Evolutionary conservation across 1,140 invertebrate genomes (phyloP).

Genomic region (Brachionus koreanus): DNA sequence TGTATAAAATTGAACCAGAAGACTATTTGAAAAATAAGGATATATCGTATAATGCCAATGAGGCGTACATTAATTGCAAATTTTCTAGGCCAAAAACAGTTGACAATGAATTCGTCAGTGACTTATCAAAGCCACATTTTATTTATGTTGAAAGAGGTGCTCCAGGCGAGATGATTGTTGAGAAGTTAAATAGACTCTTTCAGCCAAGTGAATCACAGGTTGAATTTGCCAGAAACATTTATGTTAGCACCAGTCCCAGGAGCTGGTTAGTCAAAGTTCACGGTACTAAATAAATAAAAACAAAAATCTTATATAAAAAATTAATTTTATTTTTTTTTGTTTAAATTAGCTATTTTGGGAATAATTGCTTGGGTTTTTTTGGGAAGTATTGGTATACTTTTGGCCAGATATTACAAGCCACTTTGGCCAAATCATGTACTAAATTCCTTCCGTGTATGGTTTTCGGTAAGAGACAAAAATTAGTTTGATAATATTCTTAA

Average conservation of each 20-base stretch:
- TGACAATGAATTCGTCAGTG: neutral
- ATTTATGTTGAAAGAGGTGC: conserved; percentile 43
- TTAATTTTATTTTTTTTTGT: neutral
- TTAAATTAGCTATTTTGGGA: conserved; percentile 30
- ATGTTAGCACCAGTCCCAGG: neutral
- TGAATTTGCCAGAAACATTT: conserved; percentile 37
- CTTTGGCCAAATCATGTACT: conserved; percentile 19
- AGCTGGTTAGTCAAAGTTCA: conserved; percentile 44
- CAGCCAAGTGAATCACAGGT: conserved; percentile 32
- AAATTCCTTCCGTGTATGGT: conserved; percentile 20
- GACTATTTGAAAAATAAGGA: conserved; percentile 33
- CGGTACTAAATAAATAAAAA: conserved; percentile 10
- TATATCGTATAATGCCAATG: neutral
- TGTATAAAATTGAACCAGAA: conserved; percentile 38
- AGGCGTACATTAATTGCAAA: conserved; percentile 8
- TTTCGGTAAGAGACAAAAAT: neutral
- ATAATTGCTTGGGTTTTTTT: conserved; percentile 45
- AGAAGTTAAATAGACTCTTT: conserved; percentile 29
- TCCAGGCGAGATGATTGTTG: conserved; percentile 34
- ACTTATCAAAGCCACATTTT: conserved; percentile 27
- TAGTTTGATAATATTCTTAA: neutral
- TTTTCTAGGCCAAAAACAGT: conserved; percentile 21
- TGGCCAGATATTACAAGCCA: conserved; percentile 40
- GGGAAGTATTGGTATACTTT: conserved; percentile 15
- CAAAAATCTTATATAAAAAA: neutral